Base-by-base conservation (phyloP, 1,140 invertebrate species). In the Galleria mellonella region DNA sequence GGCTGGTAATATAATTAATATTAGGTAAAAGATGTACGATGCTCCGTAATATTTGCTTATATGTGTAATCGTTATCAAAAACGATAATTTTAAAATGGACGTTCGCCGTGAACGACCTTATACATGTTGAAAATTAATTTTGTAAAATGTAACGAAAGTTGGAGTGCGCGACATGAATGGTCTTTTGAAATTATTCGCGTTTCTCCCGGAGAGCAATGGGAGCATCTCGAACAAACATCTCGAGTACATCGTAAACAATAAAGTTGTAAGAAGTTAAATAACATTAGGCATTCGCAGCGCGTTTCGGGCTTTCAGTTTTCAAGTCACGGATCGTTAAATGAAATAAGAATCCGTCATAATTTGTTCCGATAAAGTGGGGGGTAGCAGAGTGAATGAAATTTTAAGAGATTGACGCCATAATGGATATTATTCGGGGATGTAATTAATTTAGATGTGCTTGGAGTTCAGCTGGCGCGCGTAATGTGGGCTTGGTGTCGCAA, bases 261-360 rank as follows among this genome's bases (percentile, higher is more conserved):
- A 70, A 72, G 33, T 62, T 64, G 39, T 62, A 65, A 54, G 28
- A 64, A 67, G 46, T 63, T 56, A 59, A 64, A 70, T 55, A 63
- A 43, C 56, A 71, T 76, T 71, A 65, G 40, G 50, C 45, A 78
- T 73, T 73, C 65, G 35, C 32, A 17, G 23, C 60, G 66, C 59
- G 66, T 68, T 58, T 47, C 29, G 44, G 44, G 46, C 53, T 57
- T 51, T 53, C 53, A 55, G 52, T 50, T 52, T 52, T 62, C 51
- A 42, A 57, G 54, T 65, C 61, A 70, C 70, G 61, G 50, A 72
- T 57, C 49, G 61, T 66, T 67, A 65, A 76, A 76, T 72, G 61
- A 70, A 66, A 72, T 64, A 62, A 55, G 63, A 64, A 72, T 73
- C 61, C 43, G 54, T 66, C 62, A 72, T 72, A 72, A 77, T 72